These are phyloP conservation scores for Cinclus mexicanus DNA, from an alignment of 2,113 vertebrate species.

Conservation along the genomic window DNA sequence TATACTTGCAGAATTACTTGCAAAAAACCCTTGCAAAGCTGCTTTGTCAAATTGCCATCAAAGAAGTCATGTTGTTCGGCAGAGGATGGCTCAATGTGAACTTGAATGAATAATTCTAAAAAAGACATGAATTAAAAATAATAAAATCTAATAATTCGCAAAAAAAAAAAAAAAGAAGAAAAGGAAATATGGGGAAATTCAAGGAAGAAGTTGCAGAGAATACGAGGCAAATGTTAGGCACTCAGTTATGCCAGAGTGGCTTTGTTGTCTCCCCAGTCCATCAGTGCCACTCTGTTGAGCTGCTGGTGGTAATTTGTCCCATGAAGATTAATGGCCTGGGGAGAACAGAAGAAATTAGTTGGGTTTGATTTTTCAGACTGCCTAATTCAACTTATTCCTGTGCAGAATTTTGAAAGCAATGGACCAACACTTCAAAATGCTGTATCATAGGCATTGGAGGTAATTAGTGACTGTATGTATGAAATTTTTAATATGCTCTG, in stretches of 20 bases:
- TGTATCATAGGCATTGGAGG: background rate
- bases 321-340: conserved; percentile 46
- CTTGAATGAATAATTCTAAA: background rate
- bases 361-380: conserved; percentile 41
- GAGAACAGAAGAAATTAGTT: conserved; percentile 19
- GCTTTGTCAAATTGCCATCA: background rate
- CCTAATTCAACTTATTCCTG: background rate
- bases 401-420: background rate
- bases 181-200: background rate
- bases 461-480: conserved; percentile 28
- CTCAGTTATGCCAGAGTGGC: background rate
- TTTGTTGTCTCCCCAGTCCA: conserved; percentile 8
- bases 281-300: conserved; percentile 21
- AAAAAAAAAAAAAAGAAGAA: background rate
- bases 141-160: background rate
- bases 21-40: background rate
- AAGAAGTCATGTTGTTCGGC: background rate
- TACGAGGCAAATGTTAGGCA: background rate
- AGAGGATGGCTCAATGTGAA: background rate
- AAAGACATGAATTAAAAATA: background rate
- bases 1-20: background rate
- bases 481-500: background rate
- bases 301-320: conserved; percentile 26
- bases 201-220: background rate
- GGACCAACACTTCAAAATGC: background rate